Conservation (phyloP, 2,113 vertebrate species). For the Pelodiscus sinensis region DNA sequence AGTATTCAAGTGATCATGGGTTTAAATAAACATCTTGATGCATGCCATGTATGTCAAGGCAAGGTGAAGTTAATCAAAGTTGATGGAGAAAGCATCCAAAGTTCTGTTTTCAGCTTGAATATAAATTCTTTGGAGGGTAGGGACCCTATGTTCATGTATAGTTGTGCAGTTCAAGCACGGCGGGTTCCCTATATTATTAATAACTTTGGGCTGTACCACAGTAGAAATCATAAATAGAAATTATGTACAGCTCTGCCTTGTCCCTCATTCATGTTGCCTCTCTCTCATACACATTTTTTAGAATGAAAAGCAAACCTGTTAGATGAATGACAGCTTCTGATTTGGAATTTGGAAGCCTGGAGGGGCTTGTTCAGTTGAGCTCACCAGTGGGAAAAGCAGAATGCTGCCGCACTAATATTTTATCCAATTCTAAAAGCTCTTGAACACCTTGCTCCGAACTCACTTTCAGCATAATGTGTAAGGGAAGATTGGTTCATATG, state of each 20-base stretch:
- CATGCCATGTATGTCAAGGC: background rate
- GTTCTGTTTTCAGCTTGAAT: background rate
- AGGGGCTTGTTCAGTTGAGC: conserved; percentile 6
- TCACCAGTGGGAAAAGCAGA: conserved; percentile 16
- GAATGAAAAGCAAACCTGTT: background rate
- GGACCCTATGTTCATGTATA: background rate
- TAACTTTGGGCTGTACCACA: background rate
- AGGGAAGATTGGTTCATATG: background rate
- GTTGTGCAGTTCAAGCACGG: background rate
- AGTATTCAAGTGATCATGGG: background rate
- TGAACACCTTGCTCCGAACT: conserved; percentile 27
- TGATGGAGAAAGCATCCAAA: background rate
- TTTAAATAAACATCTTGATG: background rate
- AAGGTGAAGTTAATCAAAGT: background rate
- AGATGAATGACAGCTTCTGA: conserved; percentile 29
- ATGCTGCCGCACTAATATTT: conserved; percentile 36
- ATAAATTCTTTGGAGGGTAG: background rate
- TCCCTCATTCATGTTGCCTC: background rate
- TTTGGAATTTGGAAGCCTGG: background rate
- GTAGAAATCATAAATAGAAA: background rate
- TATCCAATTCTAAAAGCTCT: conserved; percentile 32
- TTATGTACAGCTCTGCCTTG: background rate
- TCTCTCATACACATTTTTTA: conserved; percentile 20
- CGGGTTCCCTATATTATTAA: background rate
- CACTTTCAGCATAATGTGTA: background rate